A percentile compares a stretch with the other conserved stretches of the same genome.
Evolutionary conservation across 2,113 vertebrate genomes (phyloP).

Genomic region (Tyrannus savana): DNA sequence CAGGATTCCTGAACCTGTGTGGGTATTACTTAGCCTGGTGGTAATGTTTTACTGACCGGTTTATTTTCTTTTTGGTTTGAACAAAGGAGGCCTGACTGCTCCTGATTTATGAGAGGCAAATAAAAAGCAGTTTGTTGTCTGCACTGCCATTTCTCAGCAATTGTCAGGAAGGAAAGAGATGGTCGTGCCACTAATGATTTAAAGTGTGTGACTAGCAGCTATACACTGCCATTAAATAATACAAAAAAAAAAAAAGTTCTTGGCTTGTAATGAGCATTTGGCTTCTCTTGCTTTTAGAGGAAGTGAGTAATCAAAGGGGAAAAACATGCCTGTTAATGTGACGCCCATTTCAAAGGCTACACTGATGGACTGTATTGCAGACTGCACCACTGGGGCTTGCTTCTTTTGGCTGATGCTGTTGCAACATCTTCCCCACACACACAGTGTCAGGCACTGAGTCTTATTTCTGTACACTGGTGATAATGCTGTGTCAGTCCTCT

Average conservation of each 20-base stretch:
- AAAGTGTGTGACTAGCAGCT: constrained; percentile 69
- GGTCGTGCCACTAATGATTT: constrained; percentile 65
- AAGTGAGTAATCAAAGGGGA: constrained; percentile 52
- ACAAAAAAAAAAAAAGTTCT: constrained; percentile 26
- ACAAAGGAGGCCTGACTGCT: constrained; percentile 32
- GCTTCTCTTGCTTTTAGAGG: constrained; percentile 56
- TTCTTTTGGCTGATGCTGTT: background rate
- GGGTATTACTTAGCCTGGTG: constrained; percentile 25
- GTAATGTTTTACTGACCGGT: constrained; percentile 33
- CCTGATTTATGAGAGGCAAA: constrained; percentile 64
- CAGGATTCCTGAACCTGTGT: constrained; percentile 29
- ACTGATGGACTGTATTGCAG: background rate
- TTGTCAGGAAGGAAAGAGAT: constrained; percentile 65
- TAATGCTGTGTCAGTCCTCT: background rate
- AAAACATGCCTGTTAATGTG: constrained; percentile 1
- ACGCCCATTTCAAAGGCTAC: background rate
- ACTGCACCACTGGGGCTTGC: background rate
- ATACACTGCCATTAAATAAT: constrained; percentile 62
- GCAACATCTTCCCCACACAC: background rate
- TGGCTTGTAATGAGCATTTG: constrained; percentile 52
- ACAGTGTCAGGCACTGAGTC: background rate
- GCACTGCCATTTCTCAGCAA: constrained; percentile 54
- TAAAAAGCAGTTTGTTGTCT: constrained; percentile 40
- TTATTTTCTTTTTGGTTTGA: constrained; percentile 62
- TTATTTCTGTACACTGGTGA: background rate